Evolutionary conservation across 1,140 invertebrate species (phyloP), one percentile per base, ranked within the genome.

Genomic region (Ceratitis capitata): DNA sequence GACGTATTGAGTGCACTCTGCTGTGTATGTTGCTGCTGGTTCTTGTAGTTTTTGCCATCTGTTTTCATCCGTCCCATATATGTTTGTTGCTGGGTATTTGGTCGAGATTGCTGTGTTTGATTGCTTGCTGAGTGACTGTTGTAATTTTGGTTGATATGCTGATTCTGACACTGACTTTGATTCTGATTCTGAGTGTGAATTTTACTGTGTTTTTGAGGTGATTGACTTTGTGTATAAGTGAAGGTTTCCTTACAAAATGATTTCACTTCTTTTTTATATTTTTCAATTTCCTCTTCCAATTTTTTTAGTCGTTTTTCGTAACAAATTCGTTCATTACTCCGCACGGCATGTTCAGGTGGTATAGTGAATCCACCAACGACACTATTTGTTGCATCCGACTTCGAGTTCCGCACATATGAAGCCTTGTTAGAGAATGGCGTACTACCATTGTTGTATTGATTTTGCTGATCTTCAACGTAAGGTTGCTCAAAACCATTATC

Each of bases 231-330:
- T 4, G 85, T 32, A 53, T 84, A 58, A 45, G 45, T 84, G 45
- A 82, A 82, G 10, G 69, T 85, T 42, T 86, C 86, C 39, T 35
- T 85, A 78, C 78, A 86, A 83, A 86, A 86, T 39, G 85, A 84
- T 61, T 87, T 86, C 7, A 87, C 85, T 51, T 87, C 86, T 19
- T 82, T 85, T 47, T 87, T 87, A 19, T 87, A 86, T 42, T 82
- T 78, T 82, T 85, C 83, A 35, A 87, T 87, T 64, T 86, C 39
- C 47, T 87, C 86, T 56, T 87, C 86, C 23, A 87, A 39, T 51
- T 83, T 85, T 47, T 86, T 85, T 29, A 87, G 42, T 47, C 85
- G 78, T 47, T 69, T 86, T 49, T 86, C 86, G 82, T 87, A 87
- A 61, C 86, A 87, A 58, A 78, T 64, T 16, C 85, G 29, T 69